Evolutionary conservation across 2,888 invertebrate species (phyloP).

Genomic region (Eupithecia subumbrata): DNA sequence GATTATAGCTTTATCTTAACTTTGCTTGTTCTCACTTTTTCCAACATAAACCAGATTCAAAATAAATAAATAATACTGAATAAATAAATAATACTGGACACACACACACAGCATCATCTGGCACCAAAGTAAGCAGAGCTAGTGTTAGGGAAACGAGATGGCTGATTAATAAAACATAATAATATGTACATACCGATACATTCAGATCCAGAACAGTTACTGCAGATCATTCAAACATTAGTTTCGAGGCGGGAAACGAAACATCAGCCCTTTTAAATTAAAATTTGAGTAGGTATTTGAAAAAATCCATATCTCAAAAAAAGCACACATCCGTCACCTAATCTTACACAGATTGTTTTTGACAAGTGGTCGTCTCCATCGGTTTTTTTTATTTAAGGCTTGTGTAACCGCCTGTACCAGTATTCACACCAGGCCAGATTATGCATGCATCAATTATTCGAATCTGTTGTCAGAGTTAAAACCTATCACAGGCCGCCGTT

Average conservation of each 20-base stretch:
- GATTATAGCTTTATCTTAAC: background rate
- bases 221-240: too few relatives aligned
- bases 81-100: background rate
- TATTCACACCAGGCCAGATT: slow-evolving; percentile 44
- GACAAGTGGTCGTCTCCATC: background rate
- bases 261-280: background rate
- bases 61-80: background rate
- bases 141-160: too few relatives aligned
- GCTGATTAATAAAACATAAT: too few relatives aligned
- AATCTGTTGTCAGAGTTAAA: slow-evolving; percentile 56
- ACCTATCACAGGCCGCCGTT: slow-evolving; percentile 47
- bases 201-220: too few relatives aligned
- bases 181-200: too few relatives aligned
- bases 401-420: slow-evolving; percentile 19
- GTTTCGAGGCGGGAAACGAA: background rate
- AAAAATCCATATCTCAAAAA: too few relatives aligned
- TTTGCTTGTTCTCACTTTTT: background rate
- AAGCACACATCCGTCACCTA: background rate
- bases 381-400: background rate
- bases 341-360: background rate
- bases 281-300: background rate
- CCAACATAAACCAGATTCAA: too few relatives aligned
- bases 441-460: slow-evolving; percentile 58
- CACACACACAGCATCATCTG: background rate
- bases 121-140: too few relatives aligned